Base-by-base conservation (phyloP, 2,113 vertebrate genomes). In the Hassar affinis region DNA sequence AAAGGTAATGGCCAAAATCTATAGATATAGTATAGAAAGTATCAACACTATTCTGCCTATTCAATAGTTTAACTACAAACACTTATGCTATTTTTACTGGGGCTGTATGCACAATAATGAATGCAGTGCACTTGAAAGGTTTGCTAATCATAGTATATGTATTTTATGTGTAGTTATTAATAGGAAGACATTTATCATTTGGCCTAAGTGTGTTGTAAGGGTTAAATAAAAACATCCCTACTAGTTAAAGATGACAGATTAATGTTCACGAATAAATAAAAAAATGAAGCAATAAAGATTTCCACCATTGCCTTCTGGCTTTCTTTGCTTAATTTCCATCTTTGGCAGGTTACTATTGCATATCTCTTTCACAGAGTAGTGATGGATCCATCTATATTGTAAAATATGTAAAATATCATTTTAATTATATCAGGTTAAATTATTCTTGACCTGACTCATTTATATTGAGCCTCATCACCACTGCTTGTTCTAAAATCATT, bases 361-460 rank as follows among this genome's bases (percentile, higher is more conserved):
- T 1, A 51, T 2, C 51, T 30, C 47, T 51, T 74, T 74, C 8
- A 27, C 47, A 51, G 47, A 51, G n/a, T 49, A 18, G 25, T 72
- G 42, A 72, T 72, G 68, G 14, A 75, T 18, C 27, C 17, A 0
- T 20, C 27, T 52, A 27, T 11, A 52, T 75, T 75, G n/a, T n/a
- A n/a, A n/a, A n/a, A n/a, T n/a, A 54, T 75, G 47, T 11, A 52
- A n/a, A 33, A 75, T 75, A 75, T 75, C 6, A 51, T 74, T 74
- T 74, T 74, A 52, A 52, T 75, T 75, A 75, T 15, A 75, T 18
- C 47, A 75, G 15, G 30, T 75, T 51, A 33, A 75, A 52, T 75
- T 75, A 75, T 75, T 75, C 8, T 17, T 51, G 71, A 17, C 71
- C 52, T 18, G 47, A 75, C 27, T 71, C 27, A 74, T 74, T 74